These are phyloP conservation scores for Pica pica DNA, from an alignment of 2,113 vertebrate species.

Conservation along the genomic window DNA sequence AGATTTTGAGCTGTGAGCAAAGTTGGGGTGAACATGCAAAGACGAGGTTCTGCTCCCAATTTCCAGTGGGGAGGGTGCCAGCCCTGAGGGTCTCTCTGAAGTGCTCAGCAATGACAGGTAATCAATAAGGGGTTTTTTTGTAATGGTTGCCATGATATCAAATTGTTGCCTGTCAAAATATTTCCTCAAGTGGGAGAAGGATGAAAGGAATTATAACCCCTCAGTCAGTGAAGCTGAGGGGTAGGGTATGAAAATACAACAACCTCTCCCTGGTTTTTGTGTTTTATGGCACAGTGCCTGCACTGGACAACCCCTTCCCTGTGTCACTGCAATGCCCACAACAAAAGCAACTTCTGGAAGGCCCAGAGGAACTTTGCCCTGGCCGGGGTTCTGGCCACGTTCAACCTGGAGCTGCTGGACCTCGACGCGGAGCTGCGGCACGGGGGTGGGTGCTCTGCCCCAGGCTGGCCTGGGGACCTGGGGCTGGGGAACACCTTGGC, in stretches of 20 bases:
- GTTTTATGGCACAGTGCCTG: conserved; percentile 60
- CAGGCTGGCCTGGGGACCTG: fast-evolving
- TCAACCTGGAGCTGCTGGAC: conserved; percentile 75
- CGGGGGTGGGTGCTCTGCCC: conserved; percentile 62
- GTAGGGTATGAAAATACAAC: fast-evolving
- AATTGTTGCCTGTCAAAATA: neutral
- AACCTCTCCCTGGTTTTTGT: neutral
- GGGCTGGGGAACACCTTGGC: neutral
- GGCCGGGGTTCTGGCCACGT: conserved; percentile 71
- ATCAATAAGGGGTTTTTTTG: fast-evolving
- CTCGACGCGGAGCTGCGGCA: conserved; percentile 73
- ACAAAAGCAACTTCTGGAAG: conserved; percentile 82
- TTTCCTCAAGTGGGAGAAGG: neutral
- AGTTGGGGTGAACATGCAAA: neutral
- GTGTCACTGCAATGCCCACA: conserved; percentile 87
- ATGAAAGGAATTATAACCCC: neutral
- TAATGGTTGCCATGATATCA: neutral
- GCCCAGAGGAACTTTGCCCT: conserved; percentile 44
- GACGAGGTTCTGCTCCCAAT: neutral
- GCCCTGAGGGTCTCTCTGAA: neutral
- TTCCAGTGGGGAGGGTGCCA: neutral
- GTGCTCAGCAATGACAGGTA: neutral
- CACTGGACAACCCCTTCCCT: conserved; percentile 63
- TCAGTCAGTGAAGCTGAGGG: neutral
- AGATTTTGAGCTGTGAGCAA: neutral